Evolutionary conservation across 2,888 invertebrate genomes (phyloP).

Genomic region (Lepidocyrtoides sp.): DNA sequence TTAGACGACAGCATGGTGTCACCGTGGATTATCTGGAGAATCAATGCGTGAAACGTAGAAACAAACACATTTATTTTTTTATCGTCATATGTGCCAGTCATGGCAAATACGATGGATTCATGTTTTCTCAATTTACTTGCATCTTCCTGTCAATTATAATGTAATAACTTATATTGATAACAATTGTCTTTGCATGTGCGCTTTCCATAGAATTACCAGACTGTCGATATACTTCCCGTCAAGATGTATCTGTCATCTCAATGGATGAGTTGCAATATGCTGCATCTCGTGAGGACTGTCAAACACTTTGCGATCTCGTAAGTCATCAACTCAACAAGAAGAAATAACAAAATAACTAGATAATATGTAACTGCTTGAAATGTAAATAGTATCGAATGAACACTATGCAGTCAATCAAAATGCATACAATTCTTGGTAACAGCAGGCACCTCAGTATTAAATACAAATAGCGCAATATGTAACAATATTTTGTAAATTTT

Average conservation of each 20-base stretch:
- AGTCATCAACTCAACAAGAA: slow-evolving; percentile 42
- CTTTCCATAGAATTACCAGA: slow-evolving; percentile 86
- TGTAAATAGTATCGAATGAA: no score
- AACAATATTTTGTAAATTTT: no score
- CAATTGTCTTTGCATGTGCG: not conserved
- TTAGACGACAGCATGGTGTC: slow-evolving; percentile 86
- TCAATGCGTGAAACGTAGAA: slow-evolving; percentile 87
- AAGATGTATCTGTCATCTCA: slow-evolving; percentile 86
- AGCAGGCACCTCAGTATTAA: no score
- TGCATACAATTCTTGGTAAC: no score
- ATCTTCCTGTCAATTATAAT: no score
- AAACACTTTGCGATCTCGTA: slow-evolving; percentile 87
- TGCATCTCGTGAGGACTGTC: slow-evolving; percentile 86
- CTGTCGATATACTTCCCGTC: slow-evolving; percentile 87
- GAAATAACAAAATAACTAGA: no score
- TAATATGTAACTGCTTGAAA: no score
- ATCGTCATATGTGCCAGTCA: not conserved
- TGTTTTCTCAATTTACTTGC: no score
- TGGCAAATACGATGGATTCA: slow-evolving; percentile 21
- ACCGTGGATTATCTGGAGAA: slow-evolving; percentile 88
- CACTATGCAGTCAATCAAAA: no score
- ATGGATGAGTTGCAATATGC: slow-evolving; percentile 87
- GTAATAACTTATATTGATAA: no score
- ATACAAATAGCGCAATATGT: no score
- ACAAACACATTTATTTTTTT: slow-evolving; percentile 11